Percentiles rank a stretch among this genome's conserved stretches.
Evolutionary conservation across 2,888 invertebrate genomes (phyloP).

Genomic region (Papilio gigon): DNA sequence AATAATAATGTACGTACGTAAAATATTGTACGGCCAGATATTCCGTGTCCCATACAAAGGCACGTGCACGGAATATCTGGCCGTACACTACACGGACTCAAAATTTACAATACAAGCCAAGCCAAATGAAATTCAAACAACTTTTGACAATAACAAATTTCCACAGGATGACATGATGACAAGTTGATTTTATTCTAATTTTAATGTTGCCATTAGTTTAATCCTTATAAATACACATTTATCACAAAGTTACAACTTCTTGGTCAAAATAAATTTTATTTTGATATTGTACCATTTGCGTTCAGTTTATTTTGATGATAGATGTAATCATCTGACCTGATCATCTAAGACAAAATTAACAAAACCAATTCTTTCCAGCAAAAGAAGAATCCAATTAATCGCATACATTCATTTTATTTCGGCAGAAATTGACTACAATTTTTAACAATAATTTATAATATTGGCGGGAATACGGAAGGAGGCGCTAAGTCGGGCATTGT

Average conservation of each 20-base stretch:
- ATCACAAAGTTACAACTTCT: background rate
- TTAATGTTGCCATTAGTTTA: background rate
- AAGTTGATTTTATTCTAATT: background rate
- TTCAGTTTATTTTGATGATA: background rate
- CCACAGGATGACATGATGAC: background rate
- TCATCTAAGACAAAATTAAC: no score
- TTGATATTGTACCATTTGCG: background rate
- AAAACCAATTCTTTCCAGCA: no score
- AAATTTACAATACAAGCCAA: conserved; percentile 12
- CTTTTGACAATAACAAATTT: conserved; percentile 10
- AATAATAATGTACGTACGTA: no score
- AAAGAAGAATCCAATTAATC: background rate
- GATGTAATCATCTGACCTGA: no score
- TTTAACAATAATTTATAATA: conserved; percentile 47
- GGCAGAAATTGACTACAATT: background rate
- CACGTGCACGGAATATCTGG: no score
- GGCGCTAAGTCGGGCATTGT: conserved; percentile 56
- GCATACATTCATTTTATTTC: background rate
- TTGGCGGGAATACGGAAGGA: conserved; percentile 62
- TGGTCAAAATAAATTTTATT: no score
- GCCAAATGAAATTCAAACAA: conserved; percentile 18
- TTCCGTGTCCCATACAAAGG: no score
- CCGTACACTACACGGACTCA: no score
- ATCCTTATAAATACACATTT: background rate
- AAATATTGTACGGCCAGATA: no score